Conservation (phyloP, 2,888 invertebrate genomes). For the Anticlea derivata region DNA sequence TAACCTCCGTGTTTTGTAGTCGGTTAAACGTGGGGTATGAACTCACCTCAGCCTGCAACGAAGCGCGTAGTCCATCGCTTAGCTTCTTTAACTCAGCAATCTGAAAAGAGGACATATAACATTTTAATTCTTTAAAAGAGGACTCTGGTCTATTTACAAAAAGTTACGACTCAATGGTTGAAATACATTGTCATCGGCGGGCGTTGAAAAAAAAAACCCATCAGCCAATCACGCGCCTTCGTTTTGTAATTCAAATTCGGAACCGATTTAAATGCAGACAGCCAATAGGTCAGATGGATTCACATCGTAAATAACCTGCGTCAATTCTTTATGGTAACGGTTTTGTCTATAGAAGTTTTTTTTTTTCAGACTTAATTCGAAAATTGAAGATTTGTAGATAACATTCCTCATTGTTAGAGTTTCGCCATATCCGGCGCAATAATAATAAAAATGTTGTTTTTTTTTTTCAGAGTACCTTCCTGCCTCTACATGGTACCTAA, state of each 20-base stretch:
- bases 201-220: slow-evolving; percentile 41
- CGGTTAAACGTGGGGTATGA: no score
- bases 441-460: no score
- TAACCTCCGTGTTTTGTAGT: no score
- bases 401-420: no score
- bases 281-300: slow-evolving; percentile 72
- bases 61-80: slow-evolving; percentile 61
- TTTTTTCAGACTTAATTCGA: no score
- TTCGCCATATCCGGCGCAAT: no score
- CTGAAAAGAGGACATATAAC: no score
- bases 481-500: no score
- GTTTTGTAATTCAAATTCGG: slow-evolving; percentile 74
- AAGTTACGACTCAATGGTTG: slow-evolving; percentile 12
- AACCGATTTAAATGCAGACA: slow-evolving; percentile 71
- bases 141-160: slow-evolving; percentile 1
- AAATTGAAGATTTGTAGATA: no score
- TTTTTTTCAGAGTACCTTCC: no score
- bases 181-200: slow-evolving; percentile 16
- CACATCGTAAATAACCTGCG: slow-evolving; percentile 6
- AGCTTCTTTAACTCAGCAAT: slow-evolving; percentile 68
- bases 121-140: no score
- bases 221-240: slow-evolving; percentile 51
- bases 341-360: slow-evolving; percentile 1
- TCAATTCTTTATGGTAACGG: slow-evolving; percentile 5
- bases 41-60: slow-evolving; percentile 73